phyloP scores from a whole-genome alignment of 2,888 invertebrate genomes.

The Hypolimnas misippus region DNA sequence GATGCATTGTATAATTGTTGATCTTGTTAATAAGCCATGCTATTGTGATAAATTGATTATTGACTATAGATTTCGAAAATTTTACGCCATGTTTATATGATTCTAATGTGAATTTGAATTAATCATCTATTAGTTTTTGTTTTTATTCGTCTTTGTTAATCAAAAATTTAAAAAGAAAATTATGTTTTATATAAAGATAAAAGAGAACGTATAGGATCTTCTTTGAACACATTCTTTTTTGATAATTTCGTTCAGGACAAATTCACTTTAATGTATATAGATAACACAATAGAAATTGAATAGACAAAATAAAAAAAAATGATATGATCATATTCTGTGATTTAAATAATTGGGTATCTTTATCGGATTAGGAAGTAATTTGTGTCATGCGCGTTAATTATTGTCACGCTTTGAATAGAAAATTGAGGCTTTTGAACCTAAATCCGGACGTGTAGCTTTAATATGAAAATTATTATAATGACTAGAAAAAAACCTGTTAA shows the following conservation, averaged over 20 bases:
- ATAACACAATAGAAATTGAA: not conserved
- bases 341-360: conserved; percentile 33
- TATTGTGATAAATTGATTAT: conserved; percentile 1
- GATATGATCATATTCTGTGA: not conserved
- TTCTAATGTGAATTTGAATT: conserved; percentile 7
- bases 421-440: conserved; percentile 40
- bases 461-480: conserved; percentile 16
- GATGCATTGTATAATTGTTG: not conserved
- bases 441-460: conserved; percentile 37
- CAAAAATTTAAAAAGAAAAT: conserved; percentile 4
- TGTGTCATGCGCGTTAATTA: conserved; percentile 48
- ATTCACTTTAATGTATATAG: not conserved
- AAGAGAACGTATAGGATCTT: not conserved
- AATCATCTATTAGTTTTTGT: not conserved
- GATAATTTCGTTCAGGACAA: not conserved
- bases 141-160: not conserved
- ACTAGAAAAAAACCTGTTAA: not conserved
- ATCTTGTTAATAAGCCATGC: conserved; percentile 15
- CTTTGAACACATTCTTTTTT: not conserved
- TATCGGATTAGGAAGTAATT: conserved; percentile 77
- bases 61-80: not conserved
- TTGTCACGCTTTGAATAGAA: conserved; percentile 40
- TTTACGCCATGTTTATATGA: not conserved
- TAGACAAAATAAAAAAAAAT: not conserved
- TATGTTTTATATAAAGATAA: too few species aligned